Base-by-base conservation (phyloP, 2,797 vertebrate species). In the Sternarchorhynchus goeldii region DNA sequence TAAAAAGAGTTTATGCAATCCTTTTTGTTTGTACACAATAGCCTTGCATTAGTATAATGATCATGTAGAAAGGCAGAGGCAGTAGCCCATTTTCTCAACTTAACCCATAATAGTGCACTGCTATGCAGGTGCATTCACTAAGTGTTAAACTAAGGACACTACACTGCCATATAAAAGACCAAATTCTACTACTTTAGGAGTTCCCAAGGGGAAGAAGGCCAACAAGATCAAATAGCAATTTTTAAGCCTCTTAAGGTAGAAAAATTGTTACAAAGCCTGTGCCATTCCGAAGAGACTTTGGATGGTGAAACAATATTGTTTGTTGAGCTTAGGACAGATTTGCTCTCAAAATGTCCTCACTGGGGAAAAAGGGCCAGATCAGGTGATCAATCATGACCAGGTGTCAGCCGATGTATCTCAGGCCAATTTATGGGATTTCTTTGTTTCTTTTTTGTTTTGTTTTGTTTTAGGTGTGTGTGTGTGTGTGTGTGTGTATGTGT, bases 201-300 rank as follows among this genome's bases (percentile, higher is more conserved):
- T 68, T 78, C 34, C 20, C 31, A 56, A 31, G 32, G 39, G 39
- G 70, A 14, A 60, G 36, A 39, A 45, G n/a, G 66, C 32, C 45
- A 64, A 78, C n/a, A 72, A 59, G 67, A 82, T 83, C 73, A 79
- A 85, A 78, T 73, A 45, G 55, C 72, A 84, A 78, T 82, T 80
- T 71, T 81, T 75, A 62, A 78, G 57, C 32, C 57, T 63, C 71
- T 57, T 57, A 41, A n/a, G 36, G 59, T 25, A 64, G 45, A 73
- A 66, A 72, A 77, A 73, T 63, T 59, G 50, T n/a, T 72, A 66
- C 65, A 55, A 69, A 80, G 56, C 50, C 39, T 76, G 39, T 80
- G 45, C 57, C 21, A 77, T 73, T 72, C 34, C 60, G 71, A 80
- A 75, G 41, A 64, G 45, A 75, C 5, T 36, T 65, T 78, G 63